A percentile compares a stretch with the other conserved stretches of the same genome.
These are phyloP conservation scores for Lasioglossum lativentre DNA, from an alignment of 2,888 invertebrate genomes.

Conservation along the genomic window DNA sequence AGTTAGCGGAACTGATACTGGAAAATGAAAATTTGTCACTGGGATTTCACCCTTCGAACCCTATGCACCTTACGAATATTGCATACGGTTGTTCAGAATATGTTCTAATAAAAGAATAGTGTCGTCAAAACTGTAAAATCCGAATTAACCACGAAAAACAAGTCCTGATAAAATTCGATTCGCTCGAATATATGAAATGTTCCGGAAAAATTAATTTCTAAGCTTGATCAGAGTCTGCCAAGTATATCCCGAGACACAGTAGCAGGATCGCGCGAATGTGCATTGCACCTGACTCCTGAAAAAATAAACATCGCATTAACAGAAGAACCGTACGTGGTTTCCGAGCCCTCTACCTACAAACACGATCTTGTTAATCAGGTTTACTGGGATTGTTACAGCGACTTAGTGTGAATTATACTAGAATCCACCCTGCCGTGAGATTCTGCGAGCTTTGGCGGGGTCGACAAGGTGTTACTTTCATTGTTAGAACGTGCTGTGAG, in stretches of 20 bases:
- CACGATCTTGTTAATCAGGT: neutral
- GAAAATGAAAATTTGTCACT: neutral
- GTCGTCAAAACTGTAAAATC: neutral
- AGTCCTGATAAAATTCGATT: too few relatives aligned
- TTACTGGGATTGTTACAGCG: conserved; percentile 1
- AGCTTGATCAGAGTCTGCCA: neutral
- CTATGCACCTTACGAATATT: too few relatives aligned
- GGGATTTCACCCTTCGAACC: neutral
- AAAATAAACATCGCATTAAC: conserved; percentile 43
- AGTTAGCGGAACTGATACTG: neutral
- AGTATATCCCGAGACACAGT: conserved; percentile 12
- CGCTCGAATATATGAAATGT: neutral
- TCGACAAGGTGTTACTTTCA: conserved; percentile 23
- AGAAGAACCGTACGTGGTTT: neutral
- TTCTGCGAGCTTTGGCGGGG: neutral
- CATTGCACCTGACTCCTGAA: conserved; percentile 28
- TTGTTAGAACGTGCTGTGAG: conserved; percentile 2
- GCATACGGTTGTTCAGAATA: neutral
- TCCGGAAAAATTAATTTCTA: neutral
- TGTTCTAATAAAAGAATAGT: neutral
- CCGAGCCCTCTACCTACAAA: neutral
- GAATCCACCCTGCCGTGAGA: neutral
- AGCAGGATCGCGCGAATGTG: neutral
- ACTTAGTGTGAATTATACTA: neutral
- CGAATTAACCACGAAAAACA: neutral